phyloP scores from a whole-genome alignment of 2,888 invertebrate species.

The Dorcus hopei region DNA sequence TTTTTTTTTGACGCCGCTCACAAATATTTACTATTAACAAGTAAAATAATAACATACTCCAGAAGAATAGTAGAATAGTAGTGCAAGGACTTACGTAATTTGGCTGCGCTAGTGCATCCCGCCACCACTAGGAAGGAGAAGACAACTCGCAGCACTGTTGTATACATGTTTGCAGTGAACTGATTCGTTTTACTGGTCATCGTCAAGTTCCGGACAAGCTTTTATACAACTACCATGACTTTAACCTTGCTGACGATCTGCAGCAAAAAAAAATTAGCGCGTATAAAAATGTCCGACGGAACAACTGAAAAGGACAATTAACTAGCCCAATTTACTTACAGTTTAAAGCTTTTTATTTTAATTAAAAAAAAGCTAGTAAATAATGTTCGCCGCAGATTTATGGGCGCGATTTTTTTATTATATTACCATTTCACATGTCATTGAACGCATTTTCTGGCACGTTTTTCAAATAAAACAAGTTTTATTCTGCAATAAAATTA shows the following conservation, averaged over 20 bases:
- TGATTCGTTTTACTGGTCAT: constrained; percentile 1
- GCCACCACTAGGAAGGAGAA: neutral
- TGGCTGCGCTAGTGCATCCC: constrained; percentile 5
- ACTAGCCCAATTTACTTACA: too few species aligned
- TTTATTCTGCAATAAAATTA: too few species aligned
- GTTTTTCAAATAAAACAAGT: too few species aligned
- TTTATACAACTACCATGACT: constrained; percentile 11
- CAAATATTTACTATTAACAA: neutral
- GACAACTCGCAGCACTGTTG: neutral
- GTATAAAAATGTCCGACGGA: neutral
- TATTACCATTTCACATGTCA: too few species aligned
- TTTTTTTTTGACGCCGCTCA: neutral
- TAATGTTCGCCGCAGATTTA: too few species aligned
- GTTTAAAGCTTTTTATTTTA: too few species aligned
- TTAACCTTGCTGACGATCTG: constrained; percentile 7
- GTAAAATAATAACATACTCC: too few species aligned
- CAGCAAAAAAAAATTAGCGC: neutral
- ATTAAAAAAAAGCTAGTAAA: too few species aligned
- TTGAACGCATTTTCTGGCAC: too few species aligned
- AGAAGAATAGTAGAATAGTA: neutral
- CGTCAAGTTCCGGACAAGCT: neutral
- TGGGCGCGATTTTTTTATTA: too few species aligned
- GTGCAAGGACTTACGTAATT: constrained; percentile 16
- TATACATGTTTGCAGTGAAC: constrained; percentile 3
- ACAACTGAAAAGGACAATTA: too few species aligned